Evolutionary conservation across 2,113 vertebrate genomes (phyloP), one percentile per base, ranked within the genome.

Genomic region (Lophochroa leadbeateri): DNA sequence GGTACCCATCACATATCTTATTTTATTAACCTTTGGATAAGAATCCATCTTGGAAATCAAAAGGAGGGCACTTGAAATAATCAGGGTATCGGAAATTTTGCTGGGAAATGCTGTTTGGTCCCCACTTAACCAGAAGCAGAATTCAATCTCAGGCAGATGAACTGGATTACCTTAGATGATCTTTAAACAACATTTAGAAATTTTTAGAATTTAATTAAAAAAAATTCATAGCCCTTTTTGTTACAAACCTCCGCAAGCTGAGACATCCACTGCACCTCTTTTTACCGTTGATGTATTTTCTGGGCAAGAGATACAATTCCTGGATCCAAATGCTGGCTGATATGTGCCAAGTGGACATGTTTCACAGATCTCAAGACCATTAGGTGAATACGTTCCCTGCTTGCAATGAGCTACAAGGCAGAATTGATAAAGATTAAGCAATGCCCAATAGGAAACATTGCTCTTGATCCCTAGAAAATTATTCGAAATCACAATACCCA

Each of bases 311-410:
- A 98, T 93, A 96, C 99, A 99, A 77, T 95, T 97, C 76, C 96
- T 98, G 70, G 99, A 98, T 71, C 99, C 99, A 69, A 98, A 98
- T 13, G 94, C 97, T 23, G 99, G 96, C 96, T 99, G 99, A 77
- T 99, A 99, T 68, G 98, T 98, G 64, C 99, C 99, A 97, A 99
- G 92, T 0, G 99, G 99, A 96, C 99, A 99, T 0, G 99, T 99
- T 97, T 99, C 99, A 31, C 99, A 99, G 6, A 98, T 99, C 97
- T 99, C 99, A 95, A 99, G 97, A 18, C 99, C 99, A 20, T 98
- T 99, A 80, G 97, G 33, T 29, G 99, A 99, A n/a, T 98, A 99
- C 3, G 98, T 99, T 61, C 99, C 99, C 31, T 99, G 99, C 87
- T 99, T 99, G 96, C 99, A 99, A 93, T 99, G 99, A 94, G 98